A percentile compares a stretch with the other conserved stretches of the same genome.
Evolutionary conservation across 2,797 vertebrate genomes (phyloP).

Genomic region (Sebastiscus albofasciatus): DNA sequence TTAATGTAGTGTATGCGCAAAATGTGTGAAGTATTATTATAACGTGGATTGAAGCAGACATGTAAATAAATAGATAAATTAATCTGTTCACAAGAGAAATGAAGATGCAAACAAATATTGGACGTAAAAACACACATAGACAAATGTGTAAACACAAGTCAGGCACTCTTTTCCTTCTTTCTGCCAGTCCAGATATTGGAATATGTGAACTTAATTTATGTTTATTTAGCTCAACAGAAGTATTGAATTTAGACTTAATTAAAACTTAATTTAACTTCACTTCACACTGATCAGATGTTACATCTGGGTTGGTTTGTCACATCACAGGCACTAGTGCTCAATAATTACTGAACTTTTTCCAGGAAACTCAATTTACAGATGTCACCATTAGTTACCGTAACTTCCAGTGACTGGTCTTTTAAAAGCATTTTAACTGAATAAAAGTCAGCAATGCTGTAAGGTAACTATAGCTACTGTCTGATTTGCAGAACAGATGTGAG

Average conservation of each 20-base stretch:
- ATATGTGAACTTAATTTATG: background rate
- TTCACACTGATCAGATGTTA: background rate
- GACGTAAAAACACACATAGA: background rate
- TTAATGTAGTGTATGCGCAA: background rate
- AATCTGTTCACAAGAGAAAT: background rate
- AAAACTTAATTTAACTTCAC: conserved; percentile 1
- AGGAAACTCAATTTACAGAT: background rate
- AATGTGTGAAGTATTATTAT: background rate
- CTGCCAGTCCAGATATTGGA: background rate
- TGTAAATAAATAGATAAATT: background rate
- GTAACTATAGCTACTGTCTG: background rate
- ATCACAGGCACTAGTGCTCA: background rate
- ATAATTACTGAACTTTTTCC: background rate
- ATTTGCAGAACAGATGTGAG: background rate
- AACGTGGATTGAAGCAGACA: background rate
- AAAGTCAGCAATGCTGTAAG: background rate
- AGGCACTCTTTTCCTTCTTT: background rate
- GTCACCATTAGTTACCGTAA: background rate
- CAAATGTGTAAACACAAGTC: background rate
- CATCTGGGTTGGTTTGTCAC: background rate
- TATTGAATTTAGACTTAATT: background rate
- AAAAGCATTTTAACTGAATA: conserved; percentile 1
- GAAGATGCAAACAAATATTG: background rate
- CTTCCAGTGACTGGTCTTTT: background rate
- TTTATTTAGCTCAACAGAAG: background rate